A percentile compares a stretch with the other conserved stretches of the same genome.
Evolutionary conservation across 2,113 vertebrate species (phyloP).

Genomic region (Anhinga anhinga): DNA sequence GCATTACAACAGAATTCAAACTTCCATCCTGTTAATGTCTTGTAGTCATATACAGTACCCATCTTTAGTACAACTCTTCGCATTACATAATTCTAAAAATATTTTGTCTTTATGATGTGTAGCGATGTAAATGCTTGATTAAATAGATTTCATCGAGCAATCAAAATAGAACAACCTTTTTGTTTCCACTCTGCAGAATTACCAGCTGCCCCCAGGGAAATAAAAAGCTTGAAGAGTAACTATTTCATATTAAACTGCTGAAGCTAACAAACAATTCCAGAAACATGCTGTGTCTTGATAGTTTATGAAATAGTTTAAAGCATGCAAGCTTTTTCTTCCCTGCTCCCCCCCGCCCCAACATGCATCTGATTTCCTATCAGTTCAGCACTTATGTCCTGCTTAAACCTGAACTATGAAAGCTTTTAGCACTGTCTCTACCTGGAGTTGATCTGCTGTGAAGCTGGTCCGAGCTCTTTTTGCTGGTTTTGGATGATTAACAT

Average conservation of each 20-base stretch:
- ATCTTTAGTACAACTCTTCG: background rate
- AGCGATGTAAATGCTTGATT: constrained; percentile 5
- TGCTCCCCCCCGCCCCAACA: background rate
- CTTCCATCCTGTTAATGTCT: background rate
- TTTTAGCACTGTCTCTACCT: constrained; percentile 77
- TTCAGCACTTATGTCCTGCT: background rate
- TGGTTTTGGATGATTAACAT: constrained; percentile 91
- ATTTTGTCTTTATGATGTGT: background rate
- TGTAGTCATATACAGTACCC: background rate
- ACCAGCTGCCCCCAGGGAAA: constrained; percentile 9
- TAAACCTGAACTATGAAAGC: background rate
- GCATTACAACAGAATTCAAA: background rate
- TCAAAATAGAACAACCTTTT: constrained; percentile 15
- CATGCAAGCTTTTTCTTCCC: background rate
- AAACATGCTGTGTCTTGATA: constrained; percentile 50
- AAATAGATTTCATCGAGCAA: constrained; percentile 20
- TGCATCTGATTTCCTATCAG: background rate
- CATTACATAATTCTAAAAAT: constrained; percentile 20
- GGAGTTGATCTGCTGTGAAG: constrained; percentile 97
- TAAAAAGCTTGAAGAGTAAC: background rate
- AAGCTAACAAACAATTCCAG: constrained; percentile 21
- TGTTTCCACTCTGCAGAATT: constrained; percentile 21
- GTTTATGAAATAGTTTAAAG: constrained; percentile 3
- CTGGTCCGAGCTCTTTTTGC: constrained; percentile 97
- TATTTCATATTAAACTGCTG: constrained; percentile 27